These are phyloP conservation scores for Sebastolobus altivelis DNA, from an alignment of 2,797 vertebrate genomes.

Conservation along the genomic window DNA sequence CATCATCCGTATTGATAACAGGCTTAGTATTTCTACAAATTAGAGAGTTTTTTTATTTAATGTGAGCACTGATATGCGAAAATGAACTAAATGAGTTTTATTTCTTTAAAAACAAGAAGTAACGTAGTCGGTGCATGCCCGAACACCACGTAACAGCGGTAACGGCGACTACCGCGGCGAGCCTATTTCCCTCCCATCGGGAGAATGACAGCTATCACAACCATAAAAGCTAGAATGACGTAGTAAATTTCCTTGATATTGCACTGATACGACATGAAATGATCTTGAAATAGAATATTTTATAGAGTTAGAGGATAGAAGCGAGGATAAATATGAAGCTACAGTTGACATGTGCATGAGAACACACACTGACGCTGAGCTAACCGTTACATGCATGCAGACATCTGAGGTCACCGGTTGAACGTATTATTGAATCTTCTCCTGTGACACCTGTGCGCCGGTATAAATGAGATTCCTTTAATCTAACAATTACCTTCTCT, in stretches of 20 bases:
- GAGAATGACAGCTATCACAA: background rate
- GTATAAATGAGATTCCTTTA: constrained; percentile 61
- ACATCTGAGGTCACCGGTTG: constrained; percentile 10
- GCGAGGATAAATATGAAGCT: background rate
- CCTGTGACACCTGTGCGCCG: constrained; percentile 23
- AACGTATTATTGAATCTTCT: background rate
- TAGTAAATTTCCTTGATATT: background rate
- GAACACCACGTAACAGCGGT: too few relatives aligned
- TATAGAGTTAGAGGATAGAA: background rate
- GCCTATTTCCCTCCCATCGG: background rate
- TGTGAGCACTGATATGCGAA: too few relatives aligned
- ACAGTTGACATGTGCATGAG: background rate
- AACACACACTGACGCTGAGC: background rate
- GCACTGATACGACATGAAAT: background rate
- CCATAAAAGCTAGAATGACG: background rate
- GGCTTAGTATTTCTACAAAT: too few relatives aligned
- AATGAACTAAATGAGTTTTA: too few relatives aligned
- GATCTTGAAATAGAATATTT: background rate
- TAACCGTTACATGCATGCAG: background rate
- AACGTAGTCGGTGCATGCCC: too few relatives aligned
- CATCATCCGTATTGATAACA: too few relatives aligned
- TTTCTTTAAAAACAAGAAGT: too few relatives aligned
- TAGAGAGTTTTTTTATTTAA: too few relatives aligned
- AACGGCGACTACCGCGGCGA: background rate
- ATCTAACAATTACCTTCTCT: constrained; percentile 22